A percentile compares a stretch with the other conserved stretches of the same genome.
Evolutionary conservation across 2,888 invertebrate species (phyloP).

Genomic region (Apodemia zela): DNA sequence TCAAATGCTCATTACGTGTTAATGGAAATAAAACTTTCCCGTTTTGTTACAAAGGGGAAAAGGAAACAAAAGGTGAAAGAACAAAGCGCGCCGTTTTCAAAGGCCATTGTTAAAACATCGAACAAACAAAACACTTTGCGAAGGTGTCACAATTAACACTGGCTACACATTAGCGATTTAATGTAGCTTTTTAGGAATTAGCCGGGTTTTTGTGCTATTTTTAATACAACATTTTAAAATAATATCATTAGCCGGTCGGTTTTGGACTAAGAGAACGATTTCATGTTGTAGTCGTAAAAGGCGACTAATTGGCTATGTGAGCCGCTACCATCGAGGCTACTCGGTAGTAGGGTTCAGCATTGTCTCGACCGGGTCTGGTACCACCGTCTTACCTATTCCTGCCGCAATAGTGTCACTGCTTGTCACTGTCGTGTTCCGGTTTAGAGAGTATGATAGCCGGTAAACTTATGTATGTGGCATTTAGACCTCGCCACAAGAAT

Average conservation of each 20-base stretch:
- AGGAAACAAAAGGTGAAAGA: constrained; percentile 15
- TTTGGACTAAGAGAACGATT: not conserved
- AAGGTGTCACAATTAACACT: constrained; percentile 12
- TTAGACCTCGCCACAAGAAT: too few relatives aligned
- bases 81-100: constrained; percentile 15
- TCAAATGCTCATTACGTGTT: constrained; percentile 1
- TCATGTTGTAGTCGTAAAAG: too few relatives aligned
- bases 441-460: too few relatives aligned
- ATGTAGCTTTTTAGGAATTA: constrained; percentile 2
- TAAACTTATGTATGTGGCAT: too few relatives aligned
- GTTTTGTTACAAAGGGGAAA: constrained; percentile 11
- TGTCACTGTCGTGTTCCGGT: too few relatives aligned
- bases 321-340: too few relatives aligned
- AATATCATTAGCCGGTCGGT: not conserved
- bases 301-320: too few relatives aligned
- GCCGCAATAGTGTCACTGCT: too few relatives aligned
- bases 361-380: too few relatives aligned
- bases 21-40: constrained; percentile 12
- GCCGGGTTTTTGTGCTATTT: not conserved
- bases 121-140: constrained; percentile 16
- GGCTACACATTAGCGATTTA: constrained; percentile 11
- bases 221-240: not conserved
- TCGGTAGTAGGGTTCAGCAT: too few relatives aligned
- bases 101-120: constrained; percentile 11
- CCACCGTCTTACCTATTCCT: too few relatives aligned